These are phyloP conservation scores for Fragum fragum DNA, from an alignment of 2,888 invertebrate species.

Conservation along the genomic window DNA sequence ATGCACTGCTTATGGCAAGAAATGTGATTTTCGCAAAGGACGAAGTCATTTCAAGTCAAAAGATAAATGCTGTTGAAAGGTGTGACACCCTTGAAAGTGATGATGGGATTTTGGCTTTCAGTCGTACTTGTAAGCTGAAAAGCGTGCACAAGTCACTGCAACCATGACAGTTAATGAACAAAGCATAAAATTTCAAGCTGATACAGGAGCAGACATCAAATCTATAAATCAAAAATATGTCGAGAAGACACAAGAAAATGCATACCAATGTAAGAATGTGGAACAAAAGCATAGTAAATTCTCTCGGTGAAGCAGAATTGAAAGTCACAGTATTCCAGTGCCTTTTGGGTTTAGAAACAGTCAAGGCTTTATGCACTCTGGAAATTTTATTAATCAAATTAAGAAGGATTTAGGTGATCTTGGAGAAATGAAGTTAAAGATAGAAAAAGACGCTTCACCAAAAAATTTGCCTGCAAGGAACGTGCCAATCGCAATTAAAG, in stretches of 20 bases:
- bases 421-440: slow-evolving; percentile 35
- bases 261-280: slow-evolving; percentile 25
- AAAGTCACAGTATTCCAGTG: slow-evolving; percentile 31
- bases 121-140: neutral
- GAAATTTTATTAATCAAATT: slow-evolving; percentile 40
- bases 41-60: slow-evolving; percentile 58
- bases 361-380: slow-evolving; percentile 39
- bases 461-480: slow-evolving; percentile 38
- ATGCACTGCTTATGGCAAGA: too few species aligned
- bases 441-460: slow-evolving; percentile 23
- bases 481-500: slow-evolving; percentile 39
- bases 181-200: slow-evolving; percentile 40
- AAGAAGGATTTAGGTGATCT: slow-evolving; percentile 29
- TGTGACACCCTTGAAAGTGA: neutral
- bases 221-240: slow-evolving; percentile 31
- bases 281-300: slow-evolving; percentile 37
- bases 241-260: slow-evolving; percentile 2
- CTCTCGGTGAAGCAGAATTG: slow-evolving; percentile 29
- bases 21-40: slow-evolving; percentile 51
- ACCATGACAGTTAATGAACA: slow-evolving; percentile 40
- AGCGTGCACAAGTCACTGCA: slow-evolving; percentile 11
- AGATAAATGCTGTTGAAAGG: slow-evolving; percentile 19
- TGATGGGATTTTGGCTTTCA: slow-evolving; percentile 30
- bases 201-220: slow-evolving; percentile 40
- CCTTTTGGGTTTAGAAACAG: slow-evolving; percentile 33